phyloP scores from a whole-genome alignment of 2,797 vertebrate genomes.

The Monodelphis domestica region DNA sequence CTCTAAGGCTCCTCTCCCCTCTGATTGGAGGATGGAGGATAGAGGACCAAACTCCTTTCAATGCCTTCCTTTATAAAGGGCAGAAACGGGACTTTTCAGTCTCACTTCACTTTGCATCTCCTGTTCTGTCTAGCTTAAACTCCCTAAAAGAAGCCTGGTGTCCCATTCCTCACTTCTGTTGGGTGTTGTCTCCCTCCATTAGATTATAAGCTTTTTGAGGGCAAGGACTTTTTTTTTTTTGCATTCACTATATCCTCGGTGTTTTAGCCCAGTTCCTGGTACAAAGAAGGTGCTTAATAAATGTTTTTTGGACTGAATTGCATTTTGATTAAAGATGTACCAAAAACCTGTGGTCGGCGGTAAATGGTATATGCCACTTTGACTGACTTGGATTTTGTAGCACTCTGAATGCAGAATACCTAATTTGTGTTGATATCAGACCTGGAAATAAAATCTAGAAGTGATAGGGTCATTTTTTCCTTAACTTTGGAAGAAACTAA shows the following conservation, averaged over 20 bases:
- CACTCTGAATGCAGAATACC: no score
- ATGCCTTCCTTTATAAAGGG: background rate
- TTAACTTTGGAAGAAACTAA: background rate
- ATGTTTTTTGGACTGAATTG: no score
- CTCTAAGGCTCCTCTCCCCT: background rate
- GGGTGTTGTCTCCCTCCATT: no score
- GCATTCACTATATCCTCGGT: no score
- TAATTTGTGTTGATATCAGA: no score
- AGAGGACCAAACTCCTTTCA: background rate
- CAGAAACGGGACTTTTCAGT: background rate
- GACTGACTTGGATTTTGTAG: background rate
- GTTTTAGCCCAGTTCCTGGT: no score
- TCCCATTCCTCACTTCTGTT: background rate
- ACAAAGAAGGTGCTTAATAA: no score
- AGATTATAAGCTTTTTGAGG: no score
- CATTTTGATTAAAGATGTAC: background rate
- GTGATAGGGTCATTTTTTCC: no score
- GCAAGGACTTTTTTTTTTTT: no score
- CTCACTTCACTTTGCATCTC: background rate
- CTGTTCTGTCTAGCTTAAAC: background rate
- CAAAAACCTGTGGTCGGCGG: background rate
- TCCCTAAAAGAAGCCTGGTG: background rate
- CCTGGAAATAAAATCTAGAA: no score
- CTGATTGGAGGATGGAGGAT: background rate
- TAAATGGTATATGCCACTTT: background rate